Percentiles rank a stretch among this genome's conserved stretches.
Conservation (phyloP, 35 echinoderm and acorn worm species). For the Hemicentrotus pulcherrimus region DNA sequence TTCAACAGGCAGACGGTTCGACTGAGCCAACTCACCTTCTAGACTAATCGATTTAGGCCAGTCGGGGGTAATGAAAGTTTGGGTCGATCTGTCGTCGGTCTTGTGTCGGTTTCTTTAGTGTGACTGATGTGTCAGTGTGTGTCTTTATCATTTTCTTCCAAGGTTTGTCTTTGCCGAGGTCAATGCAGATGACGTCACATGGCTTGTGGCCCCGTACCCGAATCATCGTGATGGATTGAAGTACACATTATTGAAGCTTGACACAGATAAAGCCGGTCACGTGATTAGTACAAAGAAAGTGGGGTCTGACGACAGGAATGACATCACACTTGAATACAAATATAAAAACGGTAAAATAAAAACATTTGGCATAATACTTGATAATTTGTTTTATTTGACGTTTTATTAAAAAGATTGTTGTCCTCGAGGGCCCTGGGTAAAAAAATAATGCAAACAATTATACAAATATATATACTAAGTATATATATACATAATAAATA, state of each 20-base stretch:
- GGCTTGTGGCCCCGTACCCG: neutral
- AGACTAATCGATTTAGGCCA: no score
- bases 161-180: slow-evolving; percentile 32
- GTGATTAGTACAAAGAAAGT: slow-evolving; percentile 21
- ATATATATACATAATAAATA: no score
- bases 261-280: neutral
- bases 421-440: no score
- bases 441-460: no score
- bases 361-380: neutral
- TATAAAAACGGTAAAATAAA: slow-evolving; percentile 2
- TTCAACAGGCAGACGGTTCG: no score
- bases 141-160: neutral
- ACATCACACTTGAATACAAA: slow-evolving; percentile 27
- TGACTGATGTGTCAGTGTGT: neutral
- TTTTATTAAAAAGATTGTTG: no score
- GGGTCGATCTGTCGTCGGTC: no score
- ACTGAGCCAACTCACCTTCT: no score
- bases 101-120: no score
- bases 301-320: neutral
- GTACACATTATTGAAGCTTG: neutral
- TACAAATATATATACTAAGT: no score
- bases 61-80: no score
- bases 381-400: no score
- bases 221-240: neutral
- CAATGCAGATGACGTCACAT: slow-evolving; percentile 19